Evolutionary conservation across 2,888 invertebrate species (phyloP).

Genomic region (Aricia artaxerxes): DNA sequence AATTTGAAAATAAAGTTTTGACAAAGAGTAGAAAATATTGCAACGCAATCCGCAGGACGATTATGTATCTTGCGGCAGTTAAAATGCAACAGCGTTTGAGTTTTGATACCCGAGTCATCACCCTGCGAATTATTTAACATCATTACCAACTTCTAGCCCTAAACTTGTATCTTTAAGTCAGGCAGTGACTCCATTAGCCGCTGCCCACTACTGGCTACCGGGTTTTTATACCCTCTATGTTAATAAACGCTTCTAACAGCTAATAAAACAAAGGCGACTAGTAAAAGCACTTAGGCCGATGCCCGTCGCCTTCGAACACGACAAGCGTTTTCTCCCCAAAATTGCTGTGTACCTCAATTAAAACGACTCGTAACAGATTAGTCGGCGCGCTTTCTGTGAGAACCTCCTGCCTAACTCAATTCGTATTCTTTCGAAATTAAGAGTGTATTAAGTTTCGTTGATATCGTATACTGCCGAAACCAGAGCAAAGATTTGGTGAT

Average conservation of each 20-base stretch:
- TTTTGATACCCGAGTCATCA: neutral
- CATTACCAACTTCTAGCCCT: neutral
- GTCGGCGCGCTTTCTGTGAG: neutral
- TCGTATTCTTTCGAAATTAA: neutral
- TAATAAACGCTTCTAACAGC: constrained; percentile 3
- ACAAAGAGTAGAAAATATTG: neutral
- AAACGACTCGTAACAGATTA: neutral
- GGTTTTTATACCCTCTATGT: neutral
- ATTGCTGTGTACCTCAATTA: neutral
- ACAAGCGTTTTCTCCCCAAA: constrained; percentile 10
- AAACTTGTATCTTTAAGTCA: neutral
- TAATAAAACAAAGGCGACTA: constrained; percentile 8
- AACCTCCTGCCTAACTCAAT: neutral
- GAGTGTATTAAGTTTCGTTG: neutral
- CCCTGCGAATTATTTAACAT: neutral
- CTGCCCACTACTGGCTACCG: neutral
- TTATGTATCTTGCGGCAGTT: neutral
- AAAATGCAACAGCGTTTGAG: no score
- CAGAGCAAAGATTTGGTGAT: constrained; percentile 26
- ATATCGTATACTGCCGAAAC: neutral
- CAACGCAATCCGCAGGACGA: neutral
- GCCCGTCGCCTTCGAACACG: neutral
- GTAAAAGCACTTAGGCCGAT: neutral
- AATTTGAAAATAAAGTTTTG: neutral
- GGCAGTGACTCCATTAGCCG: neutral